phyloP scores from a whole-genome alignment of 2,797 vertebrate genomes.

The Poeciliopsis turneri region DNA sequence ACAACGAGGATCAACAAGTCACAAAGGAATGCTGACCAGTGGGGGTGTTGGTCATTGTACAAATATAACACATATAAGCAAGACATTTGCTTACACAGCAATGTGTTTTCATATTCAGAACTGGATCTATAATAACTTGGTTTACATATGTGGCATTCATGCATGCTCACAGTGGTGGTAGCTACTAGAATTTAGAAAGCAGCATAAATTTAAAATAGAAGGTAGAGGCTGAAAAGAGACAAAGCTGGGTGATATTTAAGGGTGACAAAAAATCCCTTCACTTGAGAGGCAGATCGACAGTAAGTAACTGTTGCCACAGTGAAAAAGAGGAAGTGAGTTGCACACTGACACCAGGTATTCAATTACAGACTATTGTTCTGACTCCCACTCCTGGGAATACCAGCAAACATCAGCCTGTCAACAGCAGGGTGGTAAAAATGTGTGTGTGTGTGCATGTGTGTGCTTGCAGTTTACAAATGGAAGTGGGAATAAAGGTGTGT shows the following conservation, averaged over 20 bases:
- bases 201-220: not conserved
- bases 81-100: not conserved
- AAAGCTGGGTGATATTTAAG: constrained; percentile 15
- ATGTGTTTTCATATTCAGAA: not conserved
- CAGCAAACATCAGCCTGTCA: constrained; percentile 47
- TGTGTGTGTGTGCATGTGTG: not conserved
- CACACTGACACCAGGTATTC: constrained; percentile 58
- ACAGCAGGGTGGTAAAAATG: constrained; percentile 4
- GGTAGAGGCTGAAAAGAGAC: not conserved
- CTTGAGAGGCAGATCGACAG: constrained; percentile 25
- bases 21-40: constrained; percentile 38
- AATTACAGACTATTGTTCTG: constrained; percentile 63
- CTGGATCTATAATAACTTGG: not conserved
- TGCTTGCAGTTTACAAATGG: constrained; percentile 6
- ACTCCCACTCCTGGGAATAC: constrained; percentile 34
- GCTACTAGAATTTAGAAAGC: not conserved
- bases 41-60: constrained; percentile 41
- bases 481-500: constrained; percentile 5
- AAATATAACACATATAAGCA: constrained; percentile 10
- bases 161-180: not conserved
- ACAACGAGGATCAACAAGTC: constrained; percentile 62
- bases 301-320: constrained; percentile 30
- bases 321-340: constrained; percentile 30
- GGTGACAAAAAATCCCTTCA: constrained; percentile 8
- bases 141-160: not conserved